Percentiles rank a stretch among this genome's conserved stretches.
Evolutionary conservation across 2,888 invertebrate genomes (phyloP).

Genomic region (Dusona sp.): DNA sequence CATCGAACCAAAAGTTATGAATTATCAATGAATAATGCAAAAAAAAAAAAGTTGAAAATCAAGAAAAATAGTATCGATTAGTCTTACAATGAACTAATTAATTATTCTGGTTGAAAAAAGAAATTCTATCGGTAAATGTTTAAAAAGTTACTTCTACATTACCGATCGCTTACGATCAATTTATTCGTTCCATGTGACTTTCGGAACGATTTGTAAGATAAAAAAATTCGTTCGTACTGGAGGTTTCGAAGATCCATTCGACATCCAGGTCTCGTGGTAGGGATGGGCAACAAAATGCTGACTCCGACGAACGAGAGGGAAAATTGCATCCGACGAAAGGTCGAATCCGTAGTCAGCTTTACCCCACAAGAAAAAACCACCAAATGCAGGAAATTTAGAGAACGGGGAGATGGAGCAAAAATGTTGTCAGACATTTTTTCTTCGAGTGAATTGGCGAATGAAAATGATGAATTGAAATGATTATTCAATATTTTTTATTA

Average conservation of each 20-base stretch:
- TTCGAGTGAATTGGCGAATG: neutral
- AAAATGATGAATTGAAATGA: neutral
- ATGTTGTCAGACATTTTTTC: neutral
- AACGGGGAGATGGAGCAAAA: conserved; percentile 87
- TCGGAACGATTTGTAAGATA: conserved; percentile 99
- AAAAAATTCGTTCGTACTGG: conserved; percentile 95
- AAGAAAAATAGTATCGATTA: too few species aligned
- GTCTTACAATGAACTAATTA: too few species aligned
- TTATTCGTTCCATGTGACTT: conserved; percentile 92
- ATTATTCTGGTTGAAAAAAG: neutral
- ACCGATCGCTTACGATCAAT: conserved; percentile 99
- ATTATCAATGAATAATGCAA: neutral
- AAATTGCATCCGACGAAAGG: conserved; percentile 43
- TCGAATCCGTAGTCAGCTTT: conserved; percentile 19
- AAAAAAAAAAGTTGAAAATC: neutral
- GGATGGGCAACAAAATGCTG: conserved; percentile 78
- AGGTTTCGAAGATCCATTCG: conserved; percentile 86
- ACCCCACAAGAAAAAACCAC: conserved; percentile 73
- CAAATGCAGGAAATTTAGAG: conserved; percentile 92
- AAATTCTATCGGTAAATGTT: neutral
- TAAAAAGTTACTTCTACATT: conserved; percentile 92
- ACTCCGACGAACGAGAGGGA: conserved; percentile 81
- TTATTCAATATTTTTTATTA: neutral
- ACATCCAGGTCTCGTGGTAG: conserved; percentile 78
- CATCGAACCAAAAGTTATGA: neutral